phyloP scores from a whole-genome alignment of 1,140 invertebrate species.

The Agrilus planipennis region DNA sequence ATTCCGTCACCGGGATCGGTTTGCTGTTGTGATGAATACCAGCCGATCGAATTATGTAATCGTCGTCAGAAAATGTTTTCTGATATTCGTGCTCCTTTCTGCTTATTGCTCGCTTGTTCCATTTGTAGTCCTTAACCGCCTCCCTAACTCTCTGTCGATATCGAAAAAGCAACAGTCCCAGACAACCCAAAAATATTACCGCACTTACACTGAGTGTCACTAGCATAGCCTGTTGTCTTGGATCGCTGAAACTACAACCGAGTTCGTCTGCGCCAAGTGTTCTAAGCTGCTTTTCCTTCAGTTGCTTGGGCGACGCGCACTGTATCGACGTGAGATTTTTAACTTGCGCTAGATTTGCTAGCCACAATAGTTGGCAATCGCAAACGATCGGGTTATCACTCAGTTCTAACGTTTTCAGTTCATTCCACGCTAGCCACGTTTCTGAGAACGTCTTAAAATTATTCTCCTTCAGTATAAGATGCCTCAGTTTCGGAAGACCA shows the following conservation, averaged over 20 bases:
- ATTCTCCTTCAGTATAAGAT: constrained; percentile 66
- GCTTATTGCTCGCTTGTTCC: constrained; percentile 62
- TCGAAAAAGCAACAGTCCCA: constrained; percentile 62
- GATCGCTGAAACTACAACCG: constrained; percentile 64
- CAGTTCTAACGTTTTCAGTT: constrained; percentile 61
- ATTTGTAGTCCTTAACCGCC: constrained; percentile 68
- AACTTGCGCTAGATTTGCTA: constrained; percentile 58
- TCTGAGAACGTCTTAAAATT: constrained; percentile 60
- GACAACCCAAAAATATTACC: constrained; percentile 50
- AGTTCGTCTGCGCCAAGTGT: constrained; percentile 61
- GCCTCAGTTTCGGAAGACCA: constrained; percentile 62
- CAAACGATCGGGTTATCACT: constrained; percentile 76
- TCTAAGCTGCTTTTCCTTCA: constrained; percentile 55
- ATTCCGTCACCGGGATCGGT: constrained; percentile 78
- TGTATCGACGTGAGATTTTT: constrained; percentile 63
- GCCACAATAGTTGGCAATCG: constrained; percentile 67
- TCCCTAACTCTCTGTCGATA: constrained; percentile 66
- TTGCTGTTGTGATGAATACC: constrained; percentile 47
- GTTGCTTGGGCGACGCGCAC: constrained; percentile 56
- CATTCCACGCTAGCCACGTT: constrained; percentile 63
- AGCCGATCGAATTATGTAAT: constrained; percentile 60
- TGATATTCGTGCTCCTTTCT: constrained; percentile 78
- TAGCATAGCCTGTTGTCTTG: constrained; percentile 64
- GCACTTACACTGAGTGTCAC: constrained; percentile 57
- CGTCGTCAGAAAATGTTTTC: constrained; percentile 75